A percentile compares a stretch with the other conserved stretches of the same genome.
Conservation (phyloP, 1,140 invertebrate species). For the Atta texana region DNA sequence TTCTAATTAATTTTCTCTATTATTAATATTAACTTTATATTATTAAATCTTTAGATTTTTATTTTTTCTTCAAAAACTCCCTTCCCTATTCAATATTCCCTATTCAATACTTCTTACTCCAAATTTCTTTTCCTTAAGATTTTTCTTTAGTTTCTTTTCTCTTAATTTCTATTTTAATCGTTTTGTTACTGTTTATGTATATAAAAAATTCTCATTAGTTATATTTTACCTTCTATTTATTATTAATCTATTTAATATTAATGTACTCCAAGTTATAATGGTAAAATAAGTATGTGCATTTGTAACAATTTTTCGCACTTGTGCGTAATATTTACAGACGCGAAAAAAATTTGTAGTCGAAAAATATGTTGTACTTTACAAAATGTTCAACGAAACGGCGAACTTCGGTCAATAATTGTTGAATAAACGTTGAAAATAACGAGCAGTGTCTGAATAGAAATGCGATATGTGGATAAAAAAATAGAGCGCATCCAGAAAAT, state of each 20-base stretch:
- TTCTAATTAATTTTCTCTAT: not conserved
- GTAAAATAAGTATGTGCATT: not conserved
- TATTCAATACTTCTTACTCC: slow-evolving; percentile 2
- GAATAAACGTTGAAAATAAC: slow-evolving; percentile 44
- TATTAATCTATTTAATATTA: too few relatives aligned
- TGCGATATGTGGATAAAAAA: slow-evolving; percentile 40
- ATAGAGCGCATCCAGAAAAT: not conserved
- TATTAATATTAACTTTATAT: not conserved
- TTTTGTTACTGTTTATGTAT: not conserved
- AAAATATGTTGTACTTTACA: slow-evolving; percentile 24
- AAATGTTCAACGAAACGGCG: slow-evolving; percentile 24
- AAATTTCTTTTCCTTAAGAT: not conserved
- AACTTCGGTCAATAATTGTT: slow-evolving; percentile 13
- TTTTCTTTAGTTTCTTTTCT: not conserved
- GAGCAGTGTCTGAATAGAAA: slow-evolving; percentile 37
- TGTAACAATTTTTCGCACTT: slow-evolving; percentile 31
- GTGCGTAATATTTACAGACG: slow-evolving; percentile 17
- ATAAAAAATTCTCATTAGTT: not conserved
- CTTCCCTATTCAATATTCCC: not conserved
- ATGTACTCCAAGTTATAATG: not conserved
- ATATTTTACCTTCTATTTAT: not conserved
- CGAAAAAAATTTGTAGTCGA: not conserved
- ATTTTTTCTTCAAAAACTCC: not conserved
- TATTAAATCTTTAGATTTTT: not conserved
- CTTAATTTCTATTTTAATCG: not conserved